Conservation (phyloP, 2,113 vertebrate species). For the Uria lomvia region DNA sequence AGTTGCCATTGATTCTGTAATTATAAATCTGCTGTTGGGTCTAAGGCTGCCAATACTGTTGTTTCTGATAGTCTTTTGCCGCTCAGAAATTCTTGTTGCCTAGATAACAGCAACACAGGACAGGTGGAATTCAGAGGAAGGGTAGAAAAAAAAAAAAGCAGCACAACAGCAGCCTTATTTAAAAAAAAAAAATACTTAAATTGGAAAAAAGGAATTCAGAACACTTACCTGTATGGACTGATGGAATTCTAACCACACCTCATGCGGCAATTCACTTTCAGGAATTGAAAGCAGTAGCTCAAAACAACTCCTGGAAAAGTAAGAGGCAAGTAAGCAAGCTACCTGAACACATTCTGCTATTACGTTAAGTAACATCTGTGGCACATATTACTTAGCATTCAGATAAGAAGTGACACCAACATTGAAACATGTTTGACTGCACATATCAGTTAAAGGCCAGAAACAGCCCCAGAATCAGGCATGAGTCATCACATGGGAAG, state of each 20-base stretch:
- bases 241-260: constrained; percentile 90
- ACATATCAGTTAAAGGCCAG: background rate
- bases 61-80: background rate
- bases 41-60: background rate
- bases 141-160: background rate
- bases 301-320: constrained; percentile 92
- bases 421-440: background rate
- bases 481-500: background rate
- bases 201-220: background rate
- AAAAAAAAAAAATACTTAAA: background rate
- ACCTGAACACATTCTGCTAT: background rate
- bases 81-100: background rate
- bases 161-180: background rate
- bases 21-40: background rate
- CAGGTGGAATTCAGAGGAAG: background rate
- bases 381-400: background rate
- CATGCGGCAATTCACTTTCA: constrained; percentile 89
- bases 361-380: background rate
- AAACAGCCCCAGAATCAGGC: background rate
- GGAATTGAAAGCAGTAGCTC: constrained; percentile 93
- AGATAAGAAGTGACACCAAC: background rate
- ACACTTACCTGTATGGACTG: constrained; percentile 88
- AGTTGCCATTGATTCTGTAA: background rate
- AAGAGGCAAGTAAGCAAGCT: constrained; percentile 47
- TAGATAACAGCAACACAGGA: background rate